Base-by-base conservation (phyloP, 2,888 invertebrate genomes). In the Ophraella communa region DNA sequence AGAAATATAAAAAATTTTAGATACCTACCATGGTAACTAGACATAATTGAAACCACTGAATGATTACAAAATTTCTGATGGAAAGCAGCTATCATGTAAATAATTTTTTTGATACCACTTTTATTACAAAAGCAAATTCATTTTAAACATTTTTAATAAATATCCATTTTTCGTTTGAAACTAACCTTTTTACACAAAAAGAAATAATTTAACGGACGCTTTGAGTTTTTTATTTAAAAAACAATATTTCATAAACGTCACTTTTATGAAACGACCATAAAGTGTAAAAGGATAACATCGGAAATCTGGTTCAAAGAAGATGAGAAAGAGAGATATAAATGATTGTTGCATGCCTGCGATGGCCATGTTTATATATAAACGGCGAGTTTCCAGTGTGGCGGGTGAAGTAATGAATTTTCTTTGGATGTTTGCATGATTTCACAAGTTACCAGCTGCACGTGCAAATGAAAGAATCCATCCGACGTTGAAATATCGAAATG, bases 311-410 rank as follows among this genome's bases (percentile, higher is more conserved):
- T 27, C 47, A 33, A 57, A 57, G 24, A 64, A 65, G 65, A 39
- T 17, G 45, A 44, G 11, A 20, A 11, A 45, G 20, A 21, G 45
- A 14, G 24, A 51, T 8, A 66, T 63, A 66, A 66, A 66, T 56
- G 60, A 57, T 57, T 17, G 60, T 66, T 60, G 66, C 66, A 59
- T 66, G 66, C 56, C 53, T 59, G 56, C 56, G 60, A 60, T 56
- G 66, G 59, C 60, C 55, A 66, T 58, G 63, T 60, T 63, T 59
- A 66, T 66, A 66, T 63, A 66, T 66, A 66, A 66, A 66, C 55
- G 44, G 58, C 10, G 47, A 51, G 51, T 51, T 59, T 42, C 39
- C 33, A 51, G 24, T 51, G 42, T 24, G 20, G 30, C 53, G 54
- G 5, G 23, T 39, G 42, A 30, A 42, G 62, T 49, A 57, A 65